Evolutionary conservation across 2,888 invertebrate species (phyloP).

Genomic region (Diloba caeruleocephala): DNA sequence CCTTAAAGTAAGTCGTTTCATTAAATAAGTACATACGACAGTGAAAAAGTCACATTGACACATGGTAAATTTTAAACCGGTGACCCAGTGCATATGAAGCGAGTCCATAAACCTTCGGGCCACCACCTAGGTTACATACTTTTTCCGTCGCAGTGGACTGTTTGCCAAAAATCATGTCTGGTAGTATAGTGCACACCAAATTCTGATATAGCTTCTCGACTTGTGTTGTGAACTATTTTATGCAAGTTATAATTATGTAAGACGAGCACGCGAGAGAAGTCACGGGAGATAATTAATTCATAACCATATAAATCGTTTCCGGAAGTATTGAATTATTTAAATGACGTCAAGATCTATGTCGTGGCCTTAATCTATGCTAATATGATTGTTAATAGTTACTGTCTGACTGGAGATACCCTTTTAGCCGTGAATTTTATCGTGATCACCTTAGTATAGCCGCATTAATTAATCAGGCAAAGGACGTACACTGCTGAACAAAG

Average conservation of each 20-base stretch:
- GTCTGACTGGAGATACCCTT: not conserved
- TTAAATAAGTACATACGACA: too few relatives aligned
- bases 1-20: too few relatives aligned
- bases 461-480: too few relatives aligned
- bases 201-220: not conserved
- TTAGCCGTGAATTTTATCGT: not conserved
- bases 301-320: conserved; percentile 11
- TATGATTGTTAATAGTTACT: not conserved
- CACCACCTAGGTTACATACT: too few relatives aligned
- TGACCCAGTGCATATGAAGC: too few relatives aligned
- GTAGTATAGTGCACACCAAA: too few relatives aligned
- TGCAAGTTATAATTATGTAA: conserved; percentile 13
- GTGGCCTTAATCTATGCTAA: conserved; percentile 5
- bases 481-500: too few relatives aligned
- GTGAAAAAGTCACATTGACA: too few relatives aligned
- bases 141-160: too few relatives aligned
- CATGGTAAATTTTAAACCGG: too few relatives aligned
- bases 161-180: too few relatives aligned
- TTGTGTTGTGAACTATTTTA: not conserved
- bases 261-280: conserved; percentile 5
- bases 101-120: too few relatives aligned
- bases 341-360: conserved; percentile 16
- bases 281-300: conserved; percentile 22
- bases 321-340: conserved; percentile 33
- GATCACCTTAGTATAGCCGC: not conserved